Percentiles rank a stretch among this genome's conserved stretches.
These are phyloP conservation scores for Macroramphosus scolopax DNA, from an alignment of 2,797 vertebrate genomes.

Conservation along the genomic window DNA sequence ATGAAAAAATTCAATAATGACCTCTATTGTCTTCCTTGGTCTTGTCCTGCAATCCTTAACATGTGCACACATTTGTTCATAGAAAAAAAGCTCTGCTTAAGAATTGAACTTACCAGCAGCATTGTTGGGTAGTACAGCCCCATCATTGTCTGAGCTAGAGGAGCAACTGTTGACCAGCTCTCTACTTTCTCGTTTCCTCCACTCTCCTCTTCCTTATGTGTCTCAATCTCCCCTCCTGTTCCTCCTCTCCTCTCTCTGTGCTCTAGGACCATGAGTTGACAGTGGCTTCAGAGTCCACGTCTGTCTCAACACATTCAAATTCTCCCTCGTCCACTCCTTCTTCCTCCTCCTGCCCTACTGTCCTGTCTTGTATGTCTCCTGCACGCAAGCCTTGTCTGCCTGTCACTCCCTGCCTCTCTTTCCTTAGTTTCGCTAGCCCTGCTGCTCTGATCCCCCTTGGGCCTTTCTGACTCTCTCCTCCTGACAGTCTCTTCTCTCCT, in stretches of 20 bases:
- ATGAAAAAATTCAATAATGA: constrained; percentile 8
- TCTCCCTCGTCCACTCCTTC: constrained; percentile 66
- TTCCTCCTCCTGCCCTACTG: constrained; percentile 44
- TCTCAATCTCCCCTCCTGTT: constrained; percentile 46
- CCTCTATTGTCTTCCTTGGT: not conserved
- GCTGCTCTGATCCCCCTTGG: constrained; percentile 60
- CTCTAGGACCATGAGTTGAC: constrained; percentile 70
- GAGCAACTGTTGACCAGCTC: constrained; percentile 63
- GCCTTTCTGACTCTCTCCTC: constrained; percentile 64
- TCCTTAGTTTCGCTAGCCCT: constrained; percentile 36
- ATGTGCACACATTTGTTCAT: constrained; percentile 9
- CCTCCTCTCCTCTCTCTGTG: constrained; percentile 55
- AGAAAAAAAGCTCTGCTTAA: constrained; percentile 3
- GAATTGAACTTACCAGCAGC: constrained; percentile 68
- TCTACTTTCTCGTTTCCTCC: constrained; percentile 44
- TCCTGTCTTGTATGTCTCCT: constrained; percentile 54
- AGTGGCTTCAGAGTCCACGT: constrained; percentile 57
- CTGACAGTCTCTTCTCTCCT: constrained; percentile 63
- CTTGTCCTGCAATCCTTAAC: not conserved
- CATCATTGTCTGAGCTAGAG: constrained; percentile 74
- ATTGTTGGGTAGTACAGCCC: constrained; percentile 76
- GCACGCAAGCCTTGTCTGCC: constrained; percentile 46
- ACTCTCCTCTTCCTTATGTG: constrained; percentile 46
- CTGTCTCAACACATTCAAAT: constrained; percentile 71
- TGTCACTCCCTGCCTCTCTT: constrained; percentile 55